Evolutionary conservation across 2,888 invertebrate genomes (phyloP).

Genomic region (Coleophora deauratella): DNA sequence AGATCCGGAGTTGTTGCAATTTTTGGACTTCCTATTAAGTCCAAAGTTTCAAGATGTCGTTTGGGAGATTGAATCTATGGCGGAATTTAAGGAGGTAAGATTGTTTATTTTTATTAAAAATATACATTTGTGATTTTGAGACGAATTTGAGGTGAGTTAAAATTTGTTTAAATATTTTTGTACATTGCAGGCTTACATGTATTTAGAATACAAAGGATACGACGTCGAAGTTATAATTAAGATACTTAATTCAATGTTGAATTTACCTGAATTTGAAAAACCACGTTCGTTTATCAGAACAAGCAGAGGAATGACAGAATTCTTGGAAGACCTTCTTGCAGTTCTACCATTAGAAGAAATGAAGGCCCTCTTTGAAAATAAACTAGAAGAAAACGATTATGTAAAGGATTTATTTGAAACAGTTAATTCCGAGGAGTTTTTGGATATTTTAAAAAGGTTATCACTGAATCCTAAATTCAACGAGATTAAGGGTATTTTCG

Average conservation of each 20-base stretch:
- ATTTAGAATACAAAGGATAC: slow-evolving; percentile 30
- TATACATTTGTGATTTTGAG: too few relatives aligned
- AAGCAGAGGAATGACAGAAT: slow-evolving; percentile 22
- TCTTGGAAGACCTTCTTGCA: slow-evolving; percentile 27
- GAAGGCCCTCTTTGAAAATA: slow-evolving; percentile 29
- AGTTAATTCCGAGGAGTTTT: slow-evolving; percentile 31
- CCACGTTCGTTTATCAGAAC: neutral
- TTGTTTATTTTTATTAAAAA: too few relatives aligned
- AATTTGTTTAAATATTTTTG: too few relatives aligned
- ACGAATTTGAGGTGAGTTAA: too few relatives aligned
- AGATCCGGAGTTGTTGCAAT: slow-evolving; percentile 30
- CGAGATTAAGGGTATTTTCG: slow-evolving; percentile 26
- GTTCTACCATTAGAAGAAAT: slow-evolving; percentile 29
- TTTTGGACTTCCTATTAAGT: slow-evolving; percentile 26
- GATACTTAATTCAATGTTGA: slow-evolving; percentile 23
- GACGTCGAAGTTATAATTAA: slow-evolving; percentile 24
- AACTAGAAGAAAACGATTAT: slow-evolving; percentile 27
- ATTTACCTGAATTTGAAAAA: slow-evolving; percentile 24
- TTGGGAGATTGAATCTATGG: slow-evolving; percentile 27
- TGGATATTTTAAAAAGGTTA: slow-evolving; percentile 29
- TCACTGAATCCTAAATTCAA: slow-evolving; percentile 27
- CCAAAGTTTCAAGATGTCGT: slow-evolving; percentile 26
- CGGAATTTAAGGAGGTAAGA: slow-evolving; percentile 36
- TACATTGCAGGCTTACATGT: slow-evolving; percentile 25
- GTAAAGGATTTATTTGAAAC: slow-evolving; percentile 26